Evolutionary conservation across 2,113 vertebrate genomes (phyloP).

Genomic region (Hyperoodon ampullatus): DNA sequence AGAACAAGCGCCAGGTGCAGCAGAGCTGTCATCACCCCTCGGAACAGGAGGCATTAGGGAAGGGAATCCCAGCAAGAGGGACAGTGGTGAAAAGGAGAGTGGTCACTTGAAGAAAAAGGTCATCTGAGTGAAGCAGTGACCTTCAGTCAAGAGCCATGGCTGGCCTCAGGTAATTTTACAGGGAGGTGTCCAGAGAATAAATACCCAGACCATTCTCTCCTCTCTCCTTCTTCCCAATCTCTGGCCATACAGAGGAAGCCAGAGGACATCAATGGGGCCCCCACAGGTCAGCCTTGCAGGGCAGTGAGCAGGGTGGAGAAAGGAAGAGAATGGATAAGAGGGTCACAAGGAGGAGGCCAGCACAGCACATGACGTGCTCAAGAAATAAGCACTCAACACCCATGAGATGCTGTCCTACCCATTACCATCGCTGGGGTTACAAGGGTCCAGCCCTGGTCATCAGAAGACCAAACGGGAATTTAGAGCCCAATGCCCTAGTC

Average conservation of each 20-base stretch:
- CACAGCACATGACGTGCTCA: background rate
- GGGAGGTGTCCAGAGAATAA: background rate
- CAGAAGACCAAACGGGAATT: background rate
- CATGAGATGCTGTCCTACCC: background rate
- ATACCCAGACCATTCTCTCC: background rate
- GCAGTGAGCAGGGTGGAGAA: background rate
- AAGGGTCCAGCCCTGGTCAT: background rate
- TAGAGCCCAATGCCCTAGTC: background rate
- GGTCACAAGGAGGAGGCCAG: background rate
- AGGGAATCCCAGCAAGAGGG: background rate
- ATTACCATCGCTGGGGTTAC: accelerated
- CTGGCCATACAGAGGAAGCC: background rate
- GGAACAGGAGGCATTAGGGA: too few relatives aligned
- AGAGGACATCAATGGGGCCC: background rate
- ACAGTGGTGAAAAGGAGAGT: background rate
- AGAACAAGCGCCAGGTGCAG: background rate
- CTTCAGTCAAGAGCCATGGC: background rate
- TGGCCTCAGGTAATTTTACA: background rate
- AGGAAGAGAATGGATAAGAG: background rate
- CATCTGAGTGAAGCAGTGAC: background rate
- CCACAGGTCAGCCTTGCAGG: background rate
- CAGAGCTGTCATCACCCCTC: background rate
- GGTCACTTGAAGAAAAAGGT: background rate
- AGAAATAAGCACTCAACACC: background rate
- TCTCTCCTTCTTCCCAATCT: background rate